Evolutionary conservation across 1,140 invertebrate species (phyloP).

Genomic region (Phortica variegata): DNA sequence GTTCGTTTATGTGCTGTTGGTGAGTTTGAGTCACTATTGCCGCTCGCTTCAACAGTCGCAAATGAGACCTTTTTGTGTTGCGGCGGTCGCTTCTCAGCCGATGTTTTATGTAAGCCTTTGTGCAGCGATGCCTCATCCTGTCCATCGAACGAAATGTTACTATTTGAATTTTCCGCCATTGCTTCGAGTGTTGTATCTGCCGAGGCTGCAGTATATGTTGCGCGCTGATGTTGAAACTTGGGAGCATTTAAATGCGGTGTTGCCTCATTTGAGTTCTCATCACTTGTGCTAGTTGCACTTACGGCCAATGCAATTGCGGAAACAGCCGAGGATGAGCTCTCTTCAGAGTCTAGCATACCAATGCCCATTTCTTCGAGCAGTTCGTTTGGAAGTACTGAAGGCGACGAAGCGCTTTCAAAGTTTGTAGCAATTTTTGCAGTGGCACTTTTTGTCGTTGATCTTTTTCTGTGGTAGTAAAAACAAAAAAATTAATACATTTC

Average conservation of each 20-base stretch:
- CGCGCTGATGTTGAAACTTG: constrained; percentile 32
- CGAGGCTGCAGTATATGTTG: constrained; percentile 20
- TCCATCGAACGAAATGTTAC: constrained; percentile 21
- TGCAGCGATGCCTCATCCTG: no score
- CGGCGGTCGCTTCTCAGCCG: constrained; percentile 7
- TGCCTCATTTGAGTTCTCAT: constrained; percentile 51
- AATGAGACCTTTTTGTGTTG: constrained; percentile 9
- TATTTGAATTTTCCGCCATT: constrained; percentile 9
- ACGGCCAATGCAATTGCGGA: constrained; percentile 39
- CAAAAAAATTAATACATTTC: constrained; percentile 11
- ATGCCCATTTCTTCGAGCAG: constrained; percentile 53
- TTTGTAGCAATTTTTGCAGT: constrained; percentile 26
- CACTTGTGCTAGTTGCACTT: constrained; percentile 34
- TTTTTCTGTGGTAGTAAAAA: constrained; percentile 34
- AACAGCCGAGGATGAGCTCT: constrained; percentile 47
- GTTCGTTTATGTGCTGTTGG: constrained; percentile 30
- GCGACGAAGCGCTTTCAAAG: constrained; percentile 41
- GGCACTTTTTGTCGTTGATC: constrained; percentile 27
- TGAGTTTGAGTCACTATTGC: constrained; percentile 37
- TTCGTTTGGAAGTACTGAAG: constrained; percentile 37
- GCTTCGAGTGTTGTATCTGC: constrained; percentile 27
- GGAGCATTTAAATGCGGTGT: constrained; percentile 37
- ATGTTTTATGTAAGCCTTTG: constrained; percentile 6
- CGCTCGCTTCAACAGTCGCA: constrained; percentile 9
- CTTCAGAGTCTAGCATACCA: constrained; percentile 53